phyloP scores from a whole-genome alignment of 2,797 vertebrate genomes.

The Phalanger gymnotis region DNA sequence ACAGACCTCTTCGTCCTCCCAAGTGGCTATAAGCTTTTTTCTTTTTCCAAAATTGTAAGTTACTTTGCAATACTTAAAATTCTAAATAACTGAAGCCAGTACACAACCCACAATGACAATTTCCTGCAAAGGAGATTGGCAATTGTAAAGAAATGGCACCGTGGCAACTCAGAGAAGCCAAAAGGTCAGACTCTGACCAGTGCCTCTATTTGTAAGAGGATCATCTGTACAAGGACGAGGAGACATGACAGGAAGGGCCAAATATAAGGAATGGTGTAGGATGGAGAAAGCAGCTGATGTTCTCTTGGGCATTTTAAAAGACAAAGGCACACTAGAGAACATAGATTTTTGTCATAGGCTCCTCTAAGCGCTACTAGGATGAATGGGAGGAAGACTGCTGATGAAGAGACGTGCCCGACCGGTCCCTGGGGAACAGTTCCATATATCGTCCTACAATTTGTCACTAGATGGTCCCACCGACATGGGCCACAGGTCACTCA shows the following conservation, averaged over 20 bases:
- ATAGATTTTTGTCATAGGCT: constrained; percentile 68
- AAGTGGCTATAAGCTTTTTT: neutral
- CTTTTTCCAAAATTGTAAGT: constrained; percentile 35
- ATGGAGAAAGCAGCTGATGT: constrained; percentile 63
- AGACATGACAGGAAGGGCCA: neutral
- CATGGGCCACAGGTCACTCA: neutral
- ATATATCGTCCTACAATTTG: neutral
- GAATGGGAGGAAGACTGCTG: neutral
- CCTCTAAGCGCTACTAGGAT: constrained; percentile 11
- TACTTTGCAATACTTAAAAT: constrained; percentile 33
- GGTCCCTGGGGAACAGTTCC: neutral
- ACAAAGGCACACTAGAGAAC: constrained; percentile 53
- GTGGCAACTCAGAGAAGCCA: neutral
- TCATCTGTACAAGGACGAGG: neutral
- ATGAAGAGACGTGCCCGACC: neutral
- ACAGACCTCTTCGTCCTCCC: neutral
- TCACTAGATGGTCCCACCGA: neutral
- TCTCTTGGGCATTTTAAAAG: constrained; percentile 44
- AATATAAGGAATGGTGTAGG: neutral
- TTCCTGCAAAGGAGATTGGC: neutral
- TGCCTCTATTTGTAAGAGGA: neutral
- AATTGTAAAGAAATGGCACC: neutral
- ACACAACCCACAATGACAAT: neutral
- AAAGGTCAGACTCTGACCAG: neutral
- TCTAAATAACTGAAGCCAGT: neutral